Base-by-base conservation (phyloP, 1,140 invertebrate species). In the Brachionus sp. region DNA sequence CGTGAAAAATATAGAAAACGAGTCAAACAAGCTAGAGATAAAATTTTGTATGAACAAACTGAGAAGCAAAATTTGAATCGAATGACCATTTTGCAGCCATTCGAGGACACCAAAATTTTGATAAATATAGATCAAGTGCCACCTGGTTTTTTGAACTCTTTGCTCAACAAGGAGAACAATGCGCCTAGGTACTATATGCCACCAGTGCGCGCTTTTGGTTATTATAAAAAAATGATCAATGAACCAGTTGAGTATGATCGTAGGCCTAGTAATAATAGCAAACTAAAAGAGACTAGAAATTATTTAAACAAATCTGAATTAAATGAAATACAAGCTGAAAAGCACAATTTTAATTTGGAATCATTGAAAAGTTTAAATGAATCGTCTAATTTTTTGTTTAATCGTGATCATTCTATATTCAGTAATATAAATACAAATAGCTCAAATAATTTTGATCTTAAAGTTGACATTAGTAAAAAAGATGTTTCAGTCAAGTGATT, bases 81-180 rank as follows among this genome's bases (percentile, higher is more conserved):
- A 62, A 62, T 80, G 77, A 80, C 77, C 25, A 66, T 80, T 12
- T 39, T 80, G 10, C 77, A 80, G 33, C 77, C 77, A 29, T 80
- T 80, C 37, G 77, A 80, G 33, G 77, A 80, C n/a, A 80, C 77
- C 0, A 80, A 80, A 80, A 80, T 80, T 35, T 35, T 80, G 5
- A 66, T 80, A 9, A 80, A 80, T 44, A 66, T 80, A 39, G 77
- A 80, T 19, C 50, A 66, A 39, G 77, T 80, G 10, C 62, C 77
- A 9, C 19, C 77, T 5, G 39, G 62, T 0, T 62, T 80, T 19
- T 66, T 80, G 16, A 80, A 80, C 12, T 42, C 33, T 0, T 29
- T 80, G 23, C 50, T 80, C n/a, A 80, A 80, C 42, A 80, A 80
- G 35, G 50, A 80, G 10, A 57, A 80, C 13, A 42, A 62, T 57